Percentiles rank a stretch among this genome's conserved stretches.
phyloP scores from a whole-genome alignment of 2,797 vertebrate genomes.

The Megaceryle alcyon region DNA sequence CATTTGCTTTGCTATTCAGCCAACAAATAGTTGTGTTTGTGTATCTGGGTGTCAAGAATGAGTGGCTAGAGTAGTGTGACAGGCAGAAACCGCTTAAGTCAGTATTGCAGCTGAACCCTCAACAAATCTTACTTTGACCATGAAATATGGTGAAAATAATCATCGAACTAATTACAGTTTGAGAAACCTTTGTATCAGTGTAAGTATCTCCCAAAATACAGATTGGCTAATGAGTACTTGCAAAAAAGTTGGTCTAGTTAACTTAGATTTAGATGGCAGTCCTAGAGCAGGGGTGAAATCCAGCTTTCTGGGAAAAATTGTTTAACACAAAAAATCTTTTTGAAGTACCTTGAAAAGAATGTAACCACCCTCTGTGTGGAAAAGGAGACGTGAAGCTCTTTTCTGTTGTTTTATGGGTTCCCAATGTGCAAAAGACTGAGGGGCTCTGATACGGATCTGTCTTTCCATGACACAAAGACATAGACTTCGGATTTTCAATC shows the following conservation, averaged over 20 bases:
- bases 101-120: background rate
- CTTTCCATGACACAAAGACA: background rate
- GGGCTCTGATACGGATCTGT: background rate
- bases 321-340: background rate
- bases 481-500: background rate
- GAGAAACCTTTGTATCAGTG: background rate
- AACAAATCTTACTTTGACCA: background rate
- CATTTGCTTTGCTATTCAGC: background rate
- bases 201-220: accelerated
- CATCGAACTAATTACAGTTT: background rate
- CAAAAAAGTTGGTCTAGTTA: background rate
- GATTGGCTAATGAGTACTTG: background rate
- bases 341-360: background rate
- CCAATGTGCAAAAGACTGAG: background rate
- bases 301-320: background rate
- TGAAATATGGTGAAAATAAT: background rate
- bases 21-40: background rate
- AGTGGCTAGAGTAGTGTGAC: background rate
- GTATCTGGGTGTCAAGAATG: background rate
- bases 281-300: background rate
- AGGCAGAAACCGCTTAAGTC: background rate
- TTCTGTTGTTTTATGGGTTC: background rate
- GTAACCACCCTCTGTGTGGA: background rate
- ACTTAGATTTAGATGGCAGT: background rate
- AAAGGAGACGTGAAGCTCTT: background rate